These are phyloP conservation scores for Drosophila formosana DNA, from an alignment of 2,888 invertebrate species.

Conservation along the genomic window DNA sequence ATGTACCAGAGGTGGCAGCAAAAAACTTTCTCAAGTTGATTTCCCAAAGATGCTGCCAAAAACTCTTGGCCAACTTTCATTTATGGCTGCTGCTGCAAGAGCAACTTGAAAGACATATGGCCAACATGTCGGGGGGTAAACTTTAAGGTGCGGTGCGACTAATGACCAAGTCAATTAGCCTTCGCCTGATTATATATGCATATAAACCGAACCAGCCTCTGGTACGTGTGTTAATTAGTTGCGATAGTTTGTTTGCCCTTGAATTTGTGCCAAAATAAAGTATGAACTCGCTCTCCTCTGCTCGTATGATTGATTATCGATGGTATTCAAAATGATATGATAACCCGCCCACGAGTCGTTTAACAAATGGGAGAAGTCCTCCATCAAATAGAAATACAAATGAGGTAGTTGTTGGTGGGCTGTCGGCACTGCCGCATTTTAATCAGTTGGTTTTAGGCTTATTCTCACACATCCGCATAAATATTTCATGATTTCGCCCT, in stretches of 20 bases:
- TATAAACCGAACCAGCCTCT: not conserved
- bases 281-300: not conserved
- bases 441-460: conserved; percentile 54
- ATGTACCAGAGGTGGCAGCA: conserved; percentile 9
- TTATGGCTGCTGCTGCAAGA: conserved; percentile 17
- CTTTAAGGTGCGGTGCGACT: conserved; percentile 20
- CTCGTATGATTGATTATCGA: conserved; percentile 74
- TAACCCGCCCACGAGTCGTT: conserved; percentile 51
- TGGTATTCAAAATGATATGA: conserved; percentile 39
- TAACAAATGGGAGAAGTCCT: conserved; percentile 60
- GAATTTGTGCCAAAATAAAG: conserved; percentile 26
- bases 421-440: conserved; percentile 59
- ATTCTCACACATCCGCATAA: conserved; percentile 60
- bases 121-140: not conserved
- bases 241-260: conserved; percentile 15
- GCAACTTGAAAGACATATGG: conserved; percentile 3
- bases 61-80: conserved; percentile 23
- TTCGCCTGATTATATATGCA: conserved; percentile 20
- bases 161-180: conserved; percentile 43
- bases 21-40: conserved; percentile 37
- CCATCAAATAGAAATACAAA: conserved; percentile 55
- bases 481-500: conserved; percentile 70
- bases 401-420: conserved; percentile 43
- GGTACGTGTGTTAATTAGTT: conserved; percentile 42
- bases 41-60: conserved; percentile 35